Base-by-base conservation (phyloP, 2,113 vertebrate species). In the Otus sunia region DNA sequence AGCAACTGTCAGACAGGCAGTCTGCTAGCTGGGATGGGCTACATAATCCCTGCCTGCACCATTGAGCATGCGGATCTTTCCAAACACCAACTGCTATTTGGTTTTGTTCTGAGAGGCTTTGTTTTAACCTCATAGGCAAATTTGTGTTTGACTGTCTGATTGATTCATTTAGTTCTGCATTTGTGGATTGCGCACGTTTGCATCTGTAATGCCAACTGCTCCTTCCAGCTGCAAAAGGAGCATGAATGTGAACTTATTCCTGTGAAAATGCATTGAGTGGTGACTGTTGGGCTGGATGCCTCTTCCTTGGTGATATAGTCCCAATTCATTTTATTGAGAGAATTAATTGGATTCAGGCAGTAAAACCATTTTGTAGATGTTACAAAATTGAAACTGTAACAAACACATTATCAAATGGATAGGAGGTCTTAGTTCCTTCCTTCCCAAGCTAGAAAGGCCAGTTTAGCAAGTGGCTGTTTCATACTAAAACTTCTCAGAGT, bases 401-500 rank as follows among this genome's bases (percentile, higher is more conserved):
- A 60, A 73, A 52, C 20, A 41, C 4, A 11, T 88, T 23, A 56
- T 52, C 34, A 58, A 32, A 14, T 37, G 10, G 12, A 15, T 49
- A 19, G 11, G 21, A 85, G 25, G 4, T 49, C 32, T 12, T 49
- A 43, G 12, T 18, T 45, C n/a, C 14, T 76, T 67, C 22, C 29
- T 75, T 66, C 52, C 32, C 32, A 32, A 14, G 58, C 10, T 11
- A 45, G 69, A 59, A 67, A 75, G 17, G 9, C 3, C 6, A 29
- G 12, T 75, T 92, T 63, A 55, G 15, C 7, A 92, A 68, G 68
- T 0, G 1, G 5, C 18, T 75, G 23, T 53, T 73, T 50, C 34
- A 36, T 25, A 13, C 7, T 11, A 41, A n/a, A 90, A 74, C 1
- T 32, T 77, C 15, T 49, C 25, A 20, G 6, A 1, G 0, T 25